A percentile compares a stretch with the other conserved stretches of the same genome.
phyloP scores from a whole-genome alignment of 2,113 vertebrate genomes.

The Microcebus griseorufus region DNA sequence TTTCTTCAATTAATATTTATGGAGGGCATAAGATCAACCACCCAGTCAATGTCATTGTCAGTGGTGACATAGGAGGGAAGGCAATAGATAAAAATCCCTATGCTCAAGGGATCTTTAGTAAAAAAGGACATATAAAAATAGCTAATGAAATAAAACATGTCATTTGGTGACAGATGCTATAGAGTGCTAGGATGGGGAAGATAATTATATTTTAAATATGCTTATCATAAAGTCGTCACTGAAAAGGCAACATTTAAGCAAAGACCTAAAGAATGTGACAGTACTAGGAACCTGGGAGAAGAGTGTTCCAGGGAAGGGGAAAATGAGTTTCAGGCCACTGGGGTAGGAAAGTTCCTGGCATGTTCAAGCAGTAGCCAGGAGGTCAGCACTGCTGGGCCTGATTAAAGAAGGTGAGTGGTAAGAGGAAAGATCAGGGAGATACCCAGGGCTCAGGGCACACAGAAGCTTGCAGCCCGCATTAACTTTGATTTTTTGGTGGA shows the following conservation, averaged over 20 bases:
- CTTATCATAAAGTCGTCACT: neutral
- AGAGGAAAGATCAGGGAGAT: neutral
- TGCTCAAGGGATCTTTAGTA: neutral
- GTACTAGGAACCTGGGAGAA: too few relatives aligned
- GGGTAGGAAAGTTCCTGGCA: neutral
- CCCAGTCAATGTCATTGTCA: neutral
- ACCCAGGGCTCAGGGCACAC: neutral
- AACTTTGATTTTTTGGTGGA: neutral
- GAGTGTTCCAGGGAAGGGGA: neutral
- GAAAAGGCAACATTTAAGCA: neutral
- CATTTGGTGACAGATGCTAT: neutral
- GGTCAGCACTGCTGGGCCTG: rapidly evolving
- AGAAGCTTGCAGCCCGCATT: rapidly evolving
- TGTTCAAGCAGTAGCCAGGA: neutral
- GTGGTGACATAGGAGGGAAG: neutral
- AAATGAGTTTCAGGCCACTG: neutral
- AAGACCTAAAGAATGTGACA: neutral
- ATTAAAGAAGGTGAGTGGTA: neutral
- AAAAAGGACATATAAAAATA: neutral
- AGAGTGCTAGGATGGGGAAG: neutral
- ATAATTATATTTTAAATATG: neutral
- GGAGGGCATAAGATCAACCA: neutral
- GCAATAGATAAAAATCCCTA: neutral
- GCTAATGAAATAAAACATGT: neutral
- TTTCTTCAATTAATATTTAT: neutral